A percentile compares a stretch with the other conserved stretches of the same genome.
Evolutionary conservation across 1,140 invertebrate genomes (phyloP).

Genomic region (Pseudobourletiella spinata): DNA sequence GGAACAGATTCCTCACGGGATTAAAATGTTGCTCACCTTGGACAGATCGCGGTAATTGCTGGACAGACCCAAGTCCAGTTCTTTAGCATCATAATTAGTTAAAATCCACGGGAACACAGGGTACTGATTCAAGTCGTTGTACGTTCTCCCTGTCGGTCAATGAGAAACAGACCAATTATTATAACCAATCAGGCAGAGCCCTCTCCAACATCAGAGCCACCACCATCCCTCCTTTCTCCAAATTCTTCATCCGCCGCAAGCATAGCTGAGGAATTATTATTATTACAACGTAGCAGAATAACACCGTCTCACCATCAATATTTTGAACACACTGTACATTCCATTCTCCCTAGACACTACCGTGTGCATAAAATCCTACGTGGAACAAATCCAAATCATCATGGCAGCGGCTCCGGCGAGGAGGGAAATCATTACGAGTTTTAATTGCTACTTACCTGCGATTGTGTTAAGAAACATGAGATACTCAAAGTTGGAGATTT

Average conservation of each 20-base stretch:
- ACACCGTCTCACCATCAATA: too few species aligned
- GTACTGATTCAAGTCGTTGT: slow-evolving; percentile 99
- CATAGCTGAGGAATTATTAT: too few species aligned
- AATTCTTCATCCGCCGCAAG: background rate
- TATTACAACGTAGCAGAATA: too few species aligned
- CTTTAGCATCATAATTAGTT: slow-evolving; percentile 94
- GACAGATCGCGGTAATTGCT: slow-evolving; percentile 97
- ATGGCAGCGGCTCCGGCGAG: too few species aligned
- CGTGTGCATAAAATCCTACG: too few species aligned
- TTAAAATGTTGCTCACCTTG: slow-evolving; percentile 66
- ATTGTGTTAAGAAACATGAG: slow-evolving; percentile 99
- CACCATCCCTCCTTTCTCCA: background rate
- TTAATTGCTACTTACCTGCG: slow-evolving; percentile 57
- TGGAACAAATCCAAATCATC: too few species aligned
- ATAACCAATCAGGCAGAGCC: slow-evolving; percentile 11
- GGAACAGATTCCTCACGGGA: too few species aligned
- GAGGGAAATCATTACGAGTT: background rate
- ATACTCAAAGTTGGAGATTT: slow-evolving; percentile 99
- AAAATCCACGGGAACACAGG: slow-evolving; percentile 99
- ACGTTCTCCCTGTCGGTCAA: slow-evolving; percentile 70
- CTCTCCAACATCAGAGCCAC: background rate
- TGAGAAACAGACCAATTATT: slow-evolving; percentile 16
- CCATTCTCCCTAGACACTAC: too few species aligned
- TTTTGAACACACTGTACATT: too few species aligned
- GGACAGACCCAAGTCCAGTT: slow-evolving; percentile 89